A percentile compares a stretch with the other conserved stretches of the same genome.
Evolutionary conservation across 1,140 invertebrate genomes (phyloP).

Genomic region (Plodia interpunctella): DNA sequence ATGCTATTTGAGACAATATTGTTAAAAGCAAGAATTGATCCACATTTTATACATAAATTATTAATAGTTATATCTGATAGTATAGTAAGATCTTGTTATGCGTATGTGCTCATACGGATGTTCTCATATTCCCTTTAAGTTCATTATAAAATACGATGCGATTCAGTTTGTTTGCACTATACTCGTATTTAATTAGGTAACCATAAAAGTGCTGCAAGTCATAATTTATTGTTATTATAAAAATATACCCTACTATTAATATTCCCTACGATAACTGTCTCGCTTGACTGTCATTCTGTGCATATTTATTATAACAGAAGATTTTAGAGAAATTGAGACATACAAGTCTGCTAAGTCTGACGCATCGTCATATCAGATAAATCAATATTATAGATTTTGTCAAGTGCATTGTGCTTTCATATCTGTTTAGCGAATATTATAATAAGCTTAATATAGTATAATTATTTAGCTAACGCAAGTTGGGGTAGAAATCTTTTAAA

Average conservation of each 20-base stretch:
- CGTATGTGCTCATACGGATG: constrained; percentile 21
- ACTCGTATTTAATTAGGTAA: too few species aligned
- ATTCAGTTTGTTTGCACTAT: too few species aligned
- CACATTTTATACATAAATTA: constrained; percentile 62
- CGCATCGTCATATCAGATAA: constrained; percentile 30
- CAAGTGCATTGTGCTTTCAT: constrained; percentile 30
- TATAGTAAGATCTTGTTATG: constrained; percentile 47
- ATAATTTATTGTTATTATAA: background rate
- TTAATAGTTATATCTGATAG: constrained; percentile 60
- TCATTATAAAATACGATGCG: too few species aligned
- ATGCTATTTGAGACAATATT: constrained; percentile 73
- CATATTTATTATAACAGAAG: background rate
- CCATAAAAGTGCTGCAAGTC: too few species aligned
- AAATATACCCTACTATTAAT: too few species aligned
- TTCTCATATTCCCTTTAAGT: constrained; percentile 4
- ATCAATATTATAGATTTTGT: constrained; percentile 18
- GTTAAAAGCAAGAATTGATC: constrained; percentile 65
- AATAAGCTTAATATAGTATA: constrained; percentile 18
- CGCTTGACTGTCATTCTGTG: background rate
- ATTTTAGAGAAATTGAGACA: background rate
- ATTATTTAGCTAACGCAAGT: constrained; percentile 30
- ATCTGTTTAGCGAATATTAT: constrained; percentile 20
- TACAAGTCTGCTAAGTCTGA: constrained; percentile 27
- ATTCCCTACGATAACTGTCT: background rate
- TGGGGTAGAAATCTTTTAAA: constrained; percentile 31